A percentile compares a stretch with the other conserved stretches of the same genome.
Conservation (phyloP, 2,797 vertebrate genomes). For the Enteromius anoplus region DNA sequence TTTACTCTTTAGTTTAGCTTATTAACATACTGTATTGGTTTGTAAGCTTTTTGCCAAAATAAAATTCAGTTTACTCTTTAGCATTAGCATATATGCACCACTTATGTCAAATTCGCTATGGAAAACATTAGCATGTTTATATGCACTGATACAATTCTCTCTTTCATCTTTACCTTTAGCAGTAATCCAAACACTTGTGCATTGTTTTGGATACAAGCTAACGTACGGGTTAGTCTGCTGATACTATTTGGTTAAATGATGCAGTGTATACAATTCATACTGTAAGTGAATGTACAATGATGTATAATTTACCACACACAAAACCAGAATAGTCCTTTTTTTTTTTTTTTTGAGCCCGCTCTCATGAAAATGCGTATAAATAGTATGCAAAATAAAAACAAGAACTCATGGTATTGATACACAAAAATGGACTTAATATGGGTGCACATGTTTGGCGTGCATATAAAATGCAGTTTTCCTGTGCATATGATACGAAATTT, state of each 20-base stretch:
- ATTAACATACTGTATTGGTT: no score
- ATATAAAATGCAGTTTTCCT: no score
- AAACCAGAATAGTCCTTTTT: background rate
- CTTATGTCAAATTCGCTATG: background rate
- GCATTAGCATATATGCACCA: background rate
- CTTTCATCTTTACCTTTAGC: no score
- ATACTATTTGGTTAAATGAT: background rate
- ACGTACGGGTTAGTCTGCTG: background rate
- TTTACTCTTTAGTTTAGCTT: no score
- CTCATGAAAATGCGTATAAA: no score
- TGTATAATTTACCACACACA: background rate
- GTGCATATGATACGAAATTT: no score
- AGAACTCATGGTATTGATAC: no score
- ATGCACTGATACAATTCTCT: background rate
- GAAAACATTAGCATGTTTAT: background rate
- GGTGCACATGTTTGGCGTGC: no score
- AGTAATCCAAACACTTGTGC: background rate
- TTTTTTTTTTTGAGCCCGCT: no score
- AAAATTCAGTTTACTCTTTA: background rate
- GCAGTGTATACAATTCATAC: background rate
- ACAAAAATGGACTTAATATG: no score
- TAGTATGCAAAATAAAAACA: no score
- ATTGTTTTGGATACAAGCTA: background rate
- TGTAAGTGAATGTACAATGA: background rate
- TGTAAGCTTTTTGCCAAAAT: background rate